These are phyloP conservation scores for Egretta garzetta DNA, from an alignment of 2,113 vertebrate species.

Conservation along the genomic window DNA sequence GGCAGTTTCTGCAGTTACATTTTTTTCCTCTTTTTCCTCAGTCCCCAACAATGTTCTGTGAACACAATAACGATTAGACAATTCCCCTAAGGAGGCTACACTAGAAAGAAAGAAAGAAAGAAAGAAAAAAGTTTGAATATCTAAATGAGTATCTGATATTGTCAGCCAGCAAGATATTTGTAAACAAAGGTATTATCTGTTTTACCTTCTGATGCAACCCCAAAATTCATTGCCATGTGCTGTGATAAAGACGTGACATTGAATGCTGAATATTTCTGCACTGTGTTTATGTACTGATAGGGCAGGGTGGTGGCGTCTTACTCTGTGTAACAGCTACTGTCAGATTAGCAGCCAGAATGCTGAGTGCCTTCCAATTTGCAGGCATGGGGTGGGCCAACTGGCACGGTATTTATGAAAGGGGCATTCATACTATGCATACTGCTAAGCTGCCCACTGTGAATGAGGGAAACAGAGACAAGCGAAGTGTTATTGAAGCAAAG, in stretches of 20 bases:
- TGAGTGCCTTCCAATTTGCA: slow-evolving; percentile 27
- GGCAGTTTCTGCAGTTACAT: not conserved
- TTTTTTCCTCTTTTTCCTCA: not conserved
- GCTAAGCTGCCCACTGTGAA: slow-evolving; percentile 30
- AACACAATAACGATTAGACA: not conserved
- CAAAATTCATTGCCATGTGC: not conserved
- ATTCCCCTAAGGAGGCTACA: not conserved
- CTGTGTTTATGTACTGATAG: not conserved
- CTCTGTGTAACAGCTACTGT: not conserved
- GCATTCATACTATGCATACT: not conserved
- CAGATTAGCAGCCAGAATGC: slow-evolving; percentile 3
- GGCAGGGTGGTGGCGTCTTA: not conserved
- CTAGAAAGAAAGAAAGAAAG: not conserved
- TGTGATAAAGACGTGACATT: not conserved
- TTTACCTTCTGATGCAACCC: not conserved
- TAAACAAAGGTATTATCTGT: not conserved
- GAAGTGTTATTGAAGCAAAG: slow-evolving; percentile 41
- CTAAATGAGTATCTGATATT: not conserved
- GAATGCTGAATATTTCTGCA: not conserved
- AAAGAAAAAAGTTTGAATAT: not conserved
- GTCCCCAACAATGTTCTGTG: not conserved
- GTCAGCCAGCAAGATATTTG: not conserved
- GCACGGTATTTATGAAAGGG: not conserved
- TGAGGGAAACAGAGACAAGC: slow-evolving; percentile 13
- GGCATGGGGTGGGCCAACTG: slow-evolving; percentile 20